Percentiles rank a stretch among this genome's conserved stretches.
Conservation (phyloP, 2,113 vertebrate genomes). For the Taurulus bubalis region DNA sequence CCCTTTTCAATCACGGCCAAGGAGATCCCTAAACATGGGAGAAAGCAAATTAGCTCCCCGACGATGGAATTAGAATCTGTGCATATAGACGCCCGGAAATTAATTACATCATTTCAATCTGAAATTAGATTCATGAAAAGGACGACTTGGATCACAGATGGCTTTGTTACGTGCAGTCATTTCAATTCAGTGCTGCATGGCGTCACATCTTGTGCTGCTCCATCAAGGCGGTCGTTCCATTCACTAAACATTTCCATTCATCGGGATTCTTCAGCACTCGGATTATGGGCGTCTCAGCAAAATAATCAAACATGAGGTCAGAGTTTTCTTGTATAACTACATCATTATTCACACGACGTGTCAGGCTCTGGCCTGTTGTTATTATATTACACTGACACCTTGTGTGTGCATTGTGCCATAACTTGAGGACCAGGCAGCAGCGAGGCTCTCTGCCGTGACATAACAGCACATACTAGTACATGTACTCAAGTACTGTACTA, state of each 20-base stretch:
- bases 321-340: constrained; percentile 12
- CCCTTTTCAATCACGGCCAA: background rate
- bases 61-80: constrained; percentile 20
- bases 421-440: background rate
- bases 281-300: constrained; percentile 10
- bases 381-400: constrained; percentile 42
- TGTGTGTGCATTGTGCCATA: constrained; percentile 33
- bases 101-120: constrained; percentile 9
- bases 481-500: background rate
- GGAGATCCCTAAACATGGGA: constrained; percentile 3
- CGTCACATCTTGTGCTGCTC: background rate
- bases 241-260: background rate
- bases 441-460: too few species aligned
- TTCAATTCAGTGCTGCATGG: background rate
- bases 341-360: constrained; percentile 23
- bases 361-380: background rate
- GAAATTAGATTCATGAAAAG: constrained; percentile 16
- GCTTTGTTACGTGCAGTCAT: background rate
- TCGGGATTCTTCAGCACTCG: background rate
- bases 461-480: background rate
- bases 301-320: constrained; percentile 9
- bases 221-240: background rate
- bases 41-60: constrained; percentile 26
- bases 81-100: constrained; percentile 1
- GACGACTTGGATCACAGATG: constrained; percentile 9